Percentiles rank a stretch among this genome's conserved stretches.
Conservation (phyloP, 1,140 invertebrate species). For the Drosophila navojoa region DNA sequence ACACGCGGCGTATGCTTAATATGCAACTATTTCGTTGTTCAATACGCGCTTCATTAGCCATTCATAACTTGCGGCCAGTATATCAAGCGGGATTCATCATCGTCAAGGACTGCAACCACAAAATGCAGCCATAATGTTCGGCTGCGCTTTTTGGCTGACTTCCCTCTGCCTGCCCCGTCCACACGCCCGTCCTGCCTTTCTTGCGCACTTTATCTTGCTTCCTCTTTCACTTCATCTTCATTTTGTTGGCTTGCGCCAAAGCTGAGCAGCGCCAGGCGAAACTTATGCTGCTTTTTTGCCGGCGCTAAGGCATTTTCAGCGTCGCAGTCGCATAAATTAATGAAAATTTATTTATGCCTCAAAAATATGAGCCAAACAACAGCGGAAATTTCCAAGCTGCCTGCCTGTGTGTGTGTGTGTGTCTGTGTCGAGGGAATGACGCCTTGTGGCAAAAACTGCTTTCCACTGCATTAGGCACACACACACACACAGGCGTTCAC, state of each 20-base stretch:
- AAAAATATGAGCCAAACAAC: constrained; percentile 63
- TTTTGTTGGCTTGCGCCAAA: constrained; percentile 19
- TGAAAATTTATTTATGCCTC: constrained; percentile 77
- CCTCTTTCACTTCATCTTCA: constrained; percentile 23
- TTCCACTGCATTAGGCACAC: constrained; percentile 70
- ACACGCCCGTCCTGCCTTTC: not conserved
- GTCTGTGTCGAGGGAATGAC: not conserved
- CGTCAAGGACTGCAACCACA: constrained; percentile 38
- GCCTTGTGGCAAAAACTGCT: constrained; percentile 29
- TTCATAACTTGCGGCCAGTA: constrained; percentile 56
- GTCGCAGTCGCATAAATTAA: constrained; percentile 70
- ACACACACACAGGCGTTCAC: constrained; percentile 9
- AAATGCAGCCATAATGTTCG: constrained; percentile 53
- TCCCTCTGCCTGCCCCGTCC: not conserved
- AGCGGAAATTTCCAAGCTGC: constrained; percentile 8
- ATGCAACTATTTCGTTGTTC: constrained; percentile 12
- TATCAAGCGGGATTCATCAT: constrained; percentile 67
- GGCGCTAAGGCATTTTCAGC: constrained; percentile 38
- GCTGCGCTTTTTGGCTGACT: constrained; percentile 21
- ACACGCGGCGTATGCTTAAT: not conserved
- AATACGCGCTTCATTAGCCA: constrained; percentile 65
- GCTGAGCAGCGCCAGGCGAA: constrained; percentile 39
- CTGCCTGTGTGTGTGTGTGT: not conserved
- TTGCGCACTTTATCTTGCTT: not conserved
- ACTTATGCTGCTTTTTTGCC: constrained; percentile 69